phyloP scores from a whole-genome alignment of 2,113 vertebrate genomes.

The Lethenteron camtschaticum region DNA sequence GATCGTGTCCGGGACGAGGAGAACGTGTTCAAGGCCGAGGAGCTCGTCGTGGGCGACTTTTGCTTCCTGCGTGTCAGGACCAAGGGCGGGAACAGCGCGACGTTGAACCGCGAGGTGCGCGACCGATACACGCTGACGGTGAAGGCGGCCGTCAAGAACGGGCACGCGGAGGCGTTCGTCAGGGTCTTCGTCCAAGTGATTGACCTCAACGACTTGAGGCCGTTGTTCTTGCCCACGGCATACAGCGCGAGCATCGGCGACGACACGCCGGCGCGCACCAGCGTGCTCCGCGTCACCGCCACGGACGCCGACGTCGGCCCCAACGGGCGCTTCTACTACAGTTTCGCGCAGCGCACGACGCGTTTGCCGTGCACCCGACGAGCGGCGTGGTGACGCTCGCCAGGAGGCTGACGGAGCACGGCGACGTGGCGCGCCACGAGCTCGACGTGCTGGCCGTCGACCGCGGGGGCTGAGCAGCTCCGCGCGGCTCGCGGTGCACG shows the following conservation, averaged over 20 bases:
- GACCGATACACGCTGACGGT: conserved; percentile 65
- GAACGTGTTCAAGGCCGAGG: conserved; percentile 95
- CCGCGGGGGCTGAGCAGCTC: conserved; percentile 79
- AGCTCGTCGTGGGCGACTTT: conserved; percentile 69
- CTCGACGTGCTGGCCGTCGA: conserved; percentile 84
- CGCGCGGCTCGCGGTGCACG: conserved; percentile 53
- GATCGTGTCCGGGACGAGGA: conserved; percentile 89
- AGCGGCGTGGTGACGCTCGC: conserved; percentile 66
- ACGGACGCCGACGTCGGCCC: conserved; percentile 94
- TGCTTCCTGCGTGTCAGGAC: conserved; percentile 92
- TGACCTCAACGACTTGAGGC: conserved; percentile 87
- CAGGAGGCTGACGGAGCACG: conserved; percentile 37
- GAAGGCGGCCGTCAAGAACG: conserved; percentile 59
- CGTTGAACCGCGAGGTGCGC: conserved; percentile 83
- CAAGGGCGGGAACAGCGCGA: conserved; percentile 91
- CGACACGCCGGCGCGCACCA: conserved; percentile 63
- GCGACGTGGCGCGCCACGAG: conserved; percentile 46
- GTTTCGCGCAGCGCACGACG: conserved; percentile 74
- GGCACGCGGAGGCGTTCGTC: conserved; percentile 42
- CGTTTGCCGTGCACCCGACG: conserved; percentile 85
- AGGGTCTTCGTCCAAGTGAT: conserved; percentile 59
- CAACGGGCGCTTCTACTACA: conserved; percentile 94
- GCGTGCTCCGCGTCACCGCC: conserved; percentile 64
- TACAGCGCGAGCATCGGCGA: conserved; percentile 76
- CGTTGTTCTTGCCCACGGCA: conserved; percentile 81